These are phyloP conservation scores for Diachasma alloeum DNA, from an alignment of 1,140 invertebrate species.

Conservation along the genomic window DNA sequence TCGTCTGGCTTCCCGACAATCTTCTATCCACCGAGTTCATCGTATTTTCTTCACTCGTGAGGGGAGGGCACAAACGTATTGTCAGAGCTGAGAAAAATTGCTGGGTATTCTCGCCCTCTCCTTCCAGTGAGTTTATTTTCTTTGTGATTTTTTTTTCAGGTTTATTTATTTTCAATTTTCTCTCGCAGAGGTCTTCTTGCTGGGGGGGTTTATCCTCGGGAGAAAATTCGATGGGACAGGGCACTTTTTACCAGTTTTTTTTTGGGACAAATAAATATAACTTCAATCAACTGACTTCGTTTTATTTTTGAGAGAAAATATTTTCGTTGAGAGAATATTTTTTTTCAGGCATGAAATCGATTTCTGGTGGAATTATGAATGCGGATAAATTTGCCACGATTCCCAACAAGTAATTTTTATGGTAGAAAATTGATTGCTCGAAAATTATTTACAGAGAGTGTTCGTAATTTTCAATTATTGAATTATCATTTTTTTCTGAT, in stretches of 20 bases:
- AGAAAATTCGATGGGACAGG: neutral
- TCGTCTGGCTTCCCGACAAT: constrained; percentile 13
- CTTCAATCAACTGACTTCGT: neutral
- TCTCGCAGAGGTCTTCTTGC: neutral
- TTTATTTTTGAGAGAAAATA: too few species aligned
- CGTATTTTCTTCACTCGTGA: constrained; percentile 6
- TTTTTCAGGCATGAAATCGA: too few species aligned
- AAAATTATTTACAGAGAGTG: too few species aligned
- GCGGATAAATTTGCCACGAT: too few species aligned
- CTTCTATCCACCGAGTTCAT: neutral
- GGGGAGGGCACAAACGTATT: constrained; percentile 8
- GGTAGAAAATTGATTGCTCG: too few species aligned
- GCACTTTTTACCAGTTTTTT: neutral
- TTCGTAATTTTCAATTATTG: too few species aligned
- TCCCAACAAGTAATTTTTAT: too few species aligned
- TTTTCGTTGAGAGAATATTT: too few species aligned
- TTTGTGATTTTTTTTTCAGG: neutral
- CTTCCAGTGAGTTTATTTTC: neutral
- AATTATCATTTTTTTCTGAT: too few species aligned
- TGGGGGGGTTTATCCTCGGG: neutral
- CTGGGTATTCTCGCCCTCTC: neutral
- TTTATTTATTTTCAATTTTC: constrained; percentile 6
- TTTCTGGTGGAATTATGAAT: too few species aligned
- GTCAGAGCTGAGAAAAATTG: constrained; percentile 18
- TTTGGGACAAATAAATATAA: neutral